Percentiles rank a stretch among this genome's conserved stretches.
Conservation (phyloP, 37 sponge, comb jelly and placozoan species). For the Cliona cf. orientalis region DNA sequence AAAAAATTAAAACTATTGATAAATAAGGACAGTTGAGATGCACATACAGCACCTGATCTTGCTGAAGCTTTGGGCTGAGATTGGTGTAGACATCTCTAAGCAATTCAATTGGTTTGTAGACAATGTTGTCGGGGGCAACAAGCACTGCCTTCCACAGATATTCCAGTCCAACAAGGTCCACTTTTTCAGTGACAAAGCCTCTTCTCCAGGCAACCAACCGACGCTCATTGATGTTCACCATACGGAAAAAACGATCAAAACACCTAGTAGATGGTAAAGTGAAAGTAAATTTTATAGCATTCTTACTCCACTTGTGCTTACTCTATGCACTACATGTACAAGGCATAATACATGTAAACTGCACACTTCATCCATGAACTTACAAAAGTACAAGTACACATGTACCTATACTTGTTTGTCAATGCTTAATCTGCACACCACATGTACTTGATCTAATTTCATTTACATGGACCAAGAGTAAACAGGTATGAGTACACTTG, state of each 20-base stretch:
- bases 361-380: background rate
- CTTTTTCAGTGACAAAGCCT: conserved; percentile 73
- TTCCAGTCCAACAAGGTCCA: conserved; percentile 86
- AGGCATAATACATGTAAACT: background rate
- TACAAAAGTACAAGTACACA: background rate
- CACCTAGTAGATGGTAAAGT: conserved; percentile 43
- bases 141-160: conserved; percentile 91
- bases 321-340: background rate
- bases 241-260: conserved; percentile 88
- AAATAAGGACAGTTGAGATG: background rate
- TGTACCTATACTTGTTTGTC: too few species aligned
- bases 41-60: conserved; percentile 61
- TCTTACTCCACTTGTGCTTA: too few species aligned
- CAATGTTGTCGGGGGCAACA: conserved; percentile 72
- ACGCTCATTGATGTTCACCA: conserved; percentile 84
- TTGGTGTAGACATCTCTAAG: conserved; percentile 90
- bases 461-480: too few species aligned
- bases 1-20: background rate
- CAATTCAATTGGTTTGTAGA: conserved; percentile 86
- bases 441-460: too few species aligned
- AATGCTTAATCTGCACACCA: background rate
- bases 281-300: too few species aligned
- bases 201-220: conserved; percentile 64
- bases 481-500: too few species aligned
- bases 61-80: conserved; percentile 74